Evolutionary conservation across 2,113 vertebrate genomes (phyloP), one percentile per base, ranked within the genome.

Genomic region (Cololabis saira): DNA sequence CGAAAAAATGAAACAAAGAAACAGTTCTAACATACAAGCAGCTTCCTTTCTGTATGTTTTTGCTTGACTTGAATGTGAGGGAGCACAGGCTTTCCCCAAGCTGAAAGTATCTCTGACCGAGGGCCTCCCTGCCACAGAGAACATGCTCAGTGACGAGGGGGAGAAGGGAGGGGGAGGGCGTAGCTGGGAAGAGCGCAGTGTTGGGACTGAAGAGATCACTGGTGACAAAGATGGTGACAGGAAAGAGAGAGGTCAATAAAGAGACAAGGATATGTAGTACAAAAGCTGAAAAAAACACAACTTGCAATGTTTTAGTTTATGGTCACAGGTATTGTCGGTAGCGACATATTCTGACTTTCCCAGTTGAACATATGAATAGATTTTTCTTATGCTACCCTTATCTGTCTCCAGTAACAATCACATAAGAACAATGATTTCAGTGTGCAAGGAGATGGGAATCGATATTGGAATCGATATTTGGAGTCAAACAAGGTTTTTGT

Each of bases 121-220:
- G 80, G 79, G 82, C 76, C 80, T 87, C 82, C 89, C 83, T 85
- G 82, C 87, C 87, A 90, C 86, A 84, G 80, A 83, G 80, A 85
- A 82, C 71, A 75, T 68, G 64, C 81, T 82, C 79, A 69, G 71
- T 83, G 80, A 76, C 68, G 15, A 60, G 55, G 57, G 56, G 47
- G 52, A 33, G 59, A n/a, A 30, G 52, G 4, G 12, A 40, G 15
- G 47, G 40, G 3, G 15, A 18, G 45, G 30, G 56, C 50, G 54
- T 54, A 48, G 75, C 60, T 63, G 71, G 76, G 67, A 72, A 51
- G 44, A 65, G 79, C 74, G 67, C 55, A 66, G 66, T 74, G 68
- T 72, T 3, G 56, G 86, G 76, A 86, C 68, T 83, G 82, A 80
- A 71, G 71, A 79, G 64, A 72, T 59, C 13, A 18, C 76, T 67